phyloP scores from a whole-genome alignment of 2,888 invertebrate genomes.

The Enchytraeus crypticus region DNA sequence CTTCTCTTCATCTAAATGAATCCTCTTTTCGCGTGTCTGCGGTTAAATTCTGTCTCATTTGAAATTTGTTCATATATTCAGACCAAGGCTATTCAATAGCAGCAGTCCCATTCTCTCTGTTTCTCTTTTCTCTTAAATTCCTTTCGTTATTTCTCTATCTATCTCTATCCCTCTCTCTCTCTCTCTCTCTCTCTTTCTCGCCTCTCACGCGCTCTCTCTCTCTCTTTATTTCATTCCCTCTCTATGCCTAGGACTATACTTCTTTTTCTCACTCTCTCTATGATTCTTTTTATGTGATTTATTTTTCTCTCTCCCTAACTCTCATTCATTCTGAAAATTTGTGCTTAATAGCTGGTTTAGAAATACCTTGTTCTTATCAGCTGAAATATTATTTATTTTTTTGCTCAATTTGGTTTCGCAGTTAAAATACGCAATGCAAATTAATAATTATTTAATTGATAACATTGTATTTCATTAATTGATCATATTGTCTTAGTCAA shows the following conservation, averaged over 20 bases:
- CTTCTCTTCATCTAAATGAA: neutral
- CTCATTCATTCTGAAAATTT: no score
- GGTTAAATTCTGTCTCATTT: neutral
- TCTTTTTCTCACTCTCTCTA: neutral
- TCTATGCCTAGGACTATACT: neutral
- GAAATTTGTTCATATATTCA: neutral
- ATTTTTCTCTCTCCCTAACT: neutral
- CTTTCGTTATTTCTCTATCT: neutral
- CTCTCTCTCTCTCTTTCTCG: slow-evolving; percentile 1
- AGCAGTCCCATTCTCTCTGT: neutral
- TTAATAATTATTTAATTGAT: no score
- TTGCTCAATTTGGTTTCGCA: no score
- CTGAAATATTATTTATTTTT: no score
- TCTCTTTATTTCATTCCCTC: neutral
- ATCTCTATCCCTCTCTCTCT: slow-evolving; percentile 3
- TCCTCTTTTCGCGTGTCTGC: neutral
- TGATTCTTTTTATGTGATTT: neutral
- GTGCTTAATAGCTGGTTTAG: no score
- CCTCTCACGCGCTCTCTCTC: neutral
- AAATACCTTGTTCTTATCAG: no score
- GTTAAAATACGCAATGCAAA: no score
- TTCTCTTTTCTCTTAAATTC: neutral
- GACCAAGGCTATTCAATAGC: neutral
- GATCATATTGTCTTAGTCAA: no score
- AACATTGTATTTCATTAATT: no score